These are phyloP conservation scores for Zeugodacus cucurbitae DNA, from an alignment of 1,140 invertebrate species.

Conservation along the genomic window DNA sequence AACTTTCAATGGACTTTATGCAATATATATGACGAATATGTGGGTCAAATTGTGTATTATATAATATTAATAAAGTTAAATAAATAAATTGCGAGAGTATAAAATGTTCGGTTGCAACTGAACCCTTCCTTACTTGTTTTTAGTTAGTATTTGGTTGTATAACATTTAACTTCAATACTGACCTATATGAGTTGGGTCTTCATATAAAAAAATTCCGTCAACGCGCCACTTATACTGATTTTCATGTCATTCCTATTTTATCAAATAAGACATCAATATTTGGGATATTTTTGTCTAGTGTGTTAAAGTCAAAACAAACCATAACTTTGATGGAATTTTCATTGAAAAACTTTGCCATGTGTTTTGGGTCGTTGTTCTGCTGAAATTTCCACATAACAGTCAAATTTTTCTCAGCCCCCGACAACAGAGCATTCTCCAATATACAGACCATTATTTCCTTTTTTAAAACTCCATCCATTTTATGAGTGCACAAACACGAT, in stretches of 20 bases:
- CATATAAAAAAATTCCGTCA: slow-evolving; percentile 18
- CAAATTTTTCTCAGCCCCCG: slow-evolving; percentile 41
- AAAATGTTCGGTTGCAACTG: too few species aligned
- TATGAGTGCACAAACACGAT: too few species aligned
- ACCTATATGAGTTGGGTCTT: not conserved
- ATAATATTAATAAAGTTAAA: too few species aligned
- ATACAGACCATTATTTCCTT: not conserved
- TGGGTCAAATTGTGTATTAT: too few species aligned
- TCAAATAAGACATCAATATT: not conserved
- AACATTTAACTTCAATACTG: slow-evolving; percentile 12
- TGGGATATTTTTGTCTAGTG: too few species aligned
- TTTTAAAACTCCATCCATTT: too few species aligned
- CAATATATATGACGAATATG: too few species aligned
- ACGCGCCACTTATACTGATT: not conserved
- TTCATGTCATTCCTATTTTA: not conserved
- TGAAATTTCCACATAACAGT: slow-evolving; percentile 41
- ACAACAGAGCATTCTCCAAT: slow-evolving; percentile 17
- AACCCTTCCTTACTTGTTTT: too few species aligned
- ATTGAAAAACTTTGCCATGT: slow-evolving; percentile 29
- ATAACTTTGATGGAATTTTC: not conserved
- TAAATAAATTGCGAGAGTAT: too few species aligned
- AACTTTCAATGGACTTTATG: too few species aligned
- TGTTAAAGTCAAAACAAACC: not conserved
- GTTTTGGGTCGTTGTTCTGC: not conserved
- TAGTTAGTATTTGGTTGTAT: too few species aligned